Evolutionary conservation across 1,140 invertebrate species (phyloP), one percentile per base, ranked within the genome.

Genomic region (Cataglyphis hispanica): DNA sequence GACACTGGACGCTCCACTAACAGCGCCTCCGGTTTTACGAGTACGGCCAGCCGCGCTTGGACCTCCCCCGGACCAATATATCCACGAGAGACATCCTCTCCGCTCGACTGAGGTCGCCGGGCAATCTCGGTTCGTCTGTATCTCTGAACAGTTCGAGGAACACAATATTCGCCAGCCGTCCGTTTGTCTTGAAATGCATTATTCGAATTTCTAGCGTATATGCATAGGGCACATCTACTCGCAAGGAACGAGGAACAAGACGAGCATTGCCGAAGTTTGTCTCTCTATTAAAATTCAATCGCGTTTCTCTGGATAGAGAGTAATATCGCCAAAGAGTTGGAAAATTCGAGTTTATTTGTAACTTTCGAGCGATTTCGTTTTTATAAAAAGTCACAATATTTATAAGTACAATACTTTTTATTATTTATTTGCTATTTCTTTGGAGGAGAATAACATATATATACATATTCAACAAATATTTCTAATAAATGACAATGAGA

Each of bases 11-110:
- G 74, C 43, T 76, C 46, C 31, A 53, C 70, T 84, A 77, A 84
- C 81, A 66, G 77, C 34, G 61, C 81, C 66, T 84, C 43, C 72
- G 72, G 81, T 66, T 84, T 84, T 77, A 84, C 37, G 56, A 63
- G 69, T 58, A 25, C 50, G 25, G 43, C 66, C 50, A 40, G 67
- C 56, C 60, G 53, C n/a, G 37, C 25, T 34, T 34, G 64, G 50
- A 43, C 31, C n/a, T 27, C 34, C 10, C 40, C 34, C 5, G 25
- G n/a, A 34, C 19, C 66, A 4, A 58, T 11, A 58, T 34, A 7
- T 16, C 64, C 34, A 22, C 37, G 46, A 31, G 46, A 84, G 72
- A 76, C 60, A 64, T 77, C 22, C 72, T 72, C 66, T 56, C 8
- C 5, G 66, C 34, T 60, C 7, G 77, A 43, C n/a, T 22, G 63